phyloP scores from a whole-genome alignment of 2,797 vertebrate species.

The Premnoplex brunnescens region DNA sequence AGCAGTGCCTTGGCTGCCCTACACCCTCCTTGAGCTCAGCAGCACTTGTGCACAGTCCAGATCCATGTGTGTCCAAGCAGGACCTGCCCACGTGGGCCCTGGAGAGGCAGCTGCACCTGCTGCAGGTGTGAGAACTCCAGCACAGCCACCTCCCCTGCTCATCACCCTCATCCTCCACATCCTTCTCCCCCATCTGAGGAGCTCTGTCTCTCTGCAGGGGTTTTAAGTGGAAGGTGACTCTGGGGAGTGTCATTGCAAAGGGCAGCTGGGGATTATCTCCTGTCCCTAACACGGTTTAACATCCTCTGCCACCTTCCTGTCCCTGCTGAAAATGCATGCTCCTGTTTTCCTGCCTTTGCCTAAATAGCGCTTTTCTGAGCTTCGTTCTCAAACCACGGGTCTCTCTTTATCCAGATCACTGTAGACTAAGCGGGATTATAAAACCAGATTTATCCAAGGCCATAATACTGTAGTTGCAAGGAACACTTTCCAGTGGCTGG shows the following conservation, averaged over 20 bases:
- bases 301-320: constrained; percentile 34
- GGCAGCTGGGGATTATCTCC: constrained; percentile 7
- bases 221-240: background rate
- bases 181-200: background rate
- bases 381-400: background rate
- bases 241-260: background rate
- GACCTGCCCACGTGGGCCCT: background rate
- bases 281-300: background rate
- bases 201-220: background rate
- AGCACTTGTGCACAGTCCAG: rapidly evolving
- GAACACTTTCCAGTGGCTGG: constrained; percentile 50
- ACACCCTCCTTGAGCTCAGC: background rate
- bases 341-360: constrained; percentile 20
- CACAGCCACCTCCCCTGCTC: background rate
- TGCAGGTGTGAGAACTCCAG: background rate
- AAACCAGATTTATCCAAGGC: constrained; percentile 62
- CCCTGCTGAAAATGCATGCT: background rate
- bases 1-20: background rate
- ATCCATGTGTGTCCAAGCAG: rapidly evolving
- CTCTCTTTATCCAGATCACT: constrained; percentile 67
- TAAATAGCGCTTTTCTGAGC: constrained; percentile 8
- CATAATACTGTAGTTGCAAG: constrained; percentile 47
- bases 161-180: background rate
- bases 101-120: background rate
- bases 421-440: constrained; percentile 72